phyloP scores from a whole-genome alignment of 2,113 vertebrate genomes.

The Donacobius atricapilla region DNA sequence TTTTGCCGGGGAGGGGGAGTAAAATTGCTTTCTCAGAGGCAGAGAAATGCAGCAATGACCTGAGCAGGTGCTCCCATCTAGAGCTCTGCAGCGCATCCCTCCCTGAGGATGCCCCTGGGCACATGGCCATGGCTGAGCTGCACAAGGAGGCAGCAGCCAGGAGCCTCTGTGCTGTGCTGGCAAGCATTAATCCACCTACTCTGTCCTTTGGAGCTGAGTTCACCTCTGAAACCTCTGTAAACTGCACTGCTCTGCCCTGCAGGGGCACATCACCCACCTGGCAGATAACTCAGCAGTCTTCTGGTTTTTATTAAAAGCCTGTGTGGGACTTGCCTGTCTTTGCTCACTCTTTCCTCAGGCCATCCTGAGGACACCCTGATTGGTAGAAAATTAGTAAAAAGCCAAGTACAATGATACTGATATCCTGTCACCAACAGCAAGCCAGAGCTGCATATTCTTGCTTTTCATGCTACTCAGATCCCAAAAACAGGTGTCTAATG shows the following conservation, averaged over 20 bases:
- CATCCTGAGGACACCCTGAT: not conserved
- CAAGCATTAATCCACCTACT: not conserved
- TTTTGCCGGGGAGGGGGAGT: rapidly evolving
- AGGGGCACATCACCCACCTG: not conserved
- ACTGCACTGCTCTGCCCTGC: not conserved
- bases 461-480: not conserved
- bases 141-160: not conserved
- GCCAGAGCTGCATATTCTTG: not conserved
- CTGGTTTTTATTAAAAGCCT: not conserved
- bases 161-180: not conserved
- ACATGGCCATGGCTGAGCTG: not conserved
- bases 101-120: rapidly evolving
- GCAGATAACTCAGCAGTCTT: not conserved
- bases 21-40: not conserved
- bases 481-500: not conserved
- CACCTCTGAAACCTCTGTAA: not conserved
- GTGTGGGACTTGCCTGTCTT: not conserved
- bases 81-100: not conserved
- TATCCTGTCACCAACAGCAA: not conserved
- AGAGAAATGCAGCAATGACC: not conserved
- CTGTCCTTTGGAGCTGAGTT: not conserved
- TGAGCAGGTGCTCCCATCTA: rapidly evolving
- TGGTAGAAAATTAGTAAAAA: not conserved
- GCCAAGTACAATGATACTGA: rapidly evolving
- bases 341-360: not conserved